Evolutionary conservation across 2,888 invertebrate species (phyloP), one percentile per base, ranked within the genome.

Genomic region (Ophioninae sp.): DNA sequence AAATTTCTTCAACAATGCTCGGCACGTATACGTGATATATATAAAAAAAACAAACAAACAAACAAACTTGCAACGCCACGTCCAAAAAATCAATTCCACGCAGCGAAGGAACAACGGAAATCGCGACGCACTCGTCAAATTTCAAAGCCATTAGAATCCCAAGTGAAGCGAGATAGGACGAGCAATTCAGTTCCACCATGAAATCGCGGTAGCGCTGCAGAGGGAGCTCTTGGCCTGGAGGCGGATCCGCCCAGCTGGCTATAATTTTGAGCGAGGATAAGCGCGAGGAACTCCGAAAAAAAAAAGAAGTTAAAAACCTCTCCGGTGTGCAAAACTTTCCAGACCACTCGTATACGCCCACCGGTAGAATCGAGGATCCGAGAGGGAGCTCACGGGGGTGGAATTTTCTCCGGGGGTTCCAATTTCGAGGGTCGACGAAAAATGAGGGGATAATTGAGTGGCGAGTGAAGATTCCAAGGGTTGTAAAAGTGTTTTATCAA

Each of bases 291-390:
- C 41, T 73, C 63, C 44, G 74, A 74, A 64, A 74, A 63, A 64
- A 56, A 67, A 23, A n/a, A 23, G 10, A 61, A 74, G 30, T 74
- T 37, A 51, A 37, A 75, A 64, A 56, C 64, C 20, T 72, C 65
- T 73, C n/a, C 22, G 8, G 63, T 20, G 68, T 67, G 63, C 63
- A 17, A 77, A 77, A 81, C 77, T 77, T 77, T 77, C 61, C 58
- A 73, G 73, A 73, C 59, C 77, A 61, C 68, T 77, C 17, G 51
- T 56, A 37, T 69, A 59, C 61, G 22, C 20, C 73, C 59, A 44
- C 51, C 44, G 61, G 9, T n/a, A 3, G 51, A 51, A 56, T n/a
- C 61, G 44, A 22, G 20, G 13, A 13, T 22, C 77, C 61, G 23
- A 8, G 23, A 8, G 51, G 2, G 30, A 69, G 37, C 13, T 58